phyloP scores from a whole-genome alignment of 2,797 vertebrate species.

The Hydrolagus colliei region DNA sequence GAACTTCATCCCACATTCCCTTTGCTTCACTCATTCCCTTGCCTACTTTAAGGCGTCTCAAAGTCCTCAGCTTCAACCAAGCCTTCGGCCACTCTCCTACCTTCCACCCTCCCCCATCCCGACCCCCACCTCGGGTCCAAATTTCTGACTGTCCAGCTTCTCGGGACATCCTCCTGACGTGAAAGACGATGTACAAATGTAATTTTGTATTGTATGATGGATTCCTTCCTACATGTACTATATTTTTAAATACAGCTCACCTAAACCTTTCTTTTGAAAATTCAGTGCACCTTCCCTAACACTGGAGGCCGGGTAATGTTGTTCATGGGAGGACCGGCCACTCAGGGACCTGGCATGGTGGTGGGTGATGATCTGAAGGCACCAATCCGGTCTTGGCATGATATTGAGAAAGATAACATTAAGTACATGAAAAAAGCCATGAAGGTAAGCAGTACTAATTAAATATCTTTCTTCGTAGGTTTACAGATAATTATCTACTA shows the following conservation, averaged over 20 bases:
- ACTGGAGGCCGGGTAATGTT: slow-evolving; percentile 90
- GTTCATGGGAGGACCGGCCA: slow-evolving; percentile 87
- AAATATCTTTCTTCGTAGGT: neutral
- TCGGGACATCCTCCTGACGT: too few species aligned
- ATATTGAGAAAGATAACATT: slow-evolving; percentile 93
- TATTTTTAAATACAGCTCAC: neutral
- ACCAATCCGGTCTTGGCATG: slow-evolving; percentile 93
- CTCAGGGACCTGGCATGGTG: slow-evolving; percentile 93
- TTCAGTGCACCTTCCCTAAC: slow-evolving; percentile 87
- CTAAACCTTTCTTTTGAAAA: slow-evolving; percentile 34
- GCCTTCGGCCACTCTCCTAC: too few species aligned
- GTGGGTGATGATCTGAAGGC: slow-evolving; percentile 89
- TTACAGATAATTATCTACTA: too few species aligned
- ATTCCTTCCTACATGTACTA: neutral
- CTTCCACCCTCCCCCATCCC: too few species aligned
- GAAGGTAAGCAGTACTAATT: slow-evolving; percentile 63
- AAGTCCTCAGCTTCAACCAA: too few species aligned
- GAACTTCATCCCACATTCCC: too few species aligned
- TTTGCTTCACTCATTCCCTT: too few species aligned
- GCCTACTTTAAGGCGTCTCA: too few species aligned
- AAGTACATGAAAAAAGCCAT: slow-evolving; percentile 93
- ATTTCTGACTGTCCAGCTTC: too few species aligned
- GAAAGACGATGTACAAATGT: too few species aligned
- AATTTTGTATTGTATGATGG: neutral
- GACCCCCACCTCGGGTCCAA: too few species aligned